Conservation (phyloP, 2,797 vertebrate species). For the Sebastes umbrosus region DNA sequence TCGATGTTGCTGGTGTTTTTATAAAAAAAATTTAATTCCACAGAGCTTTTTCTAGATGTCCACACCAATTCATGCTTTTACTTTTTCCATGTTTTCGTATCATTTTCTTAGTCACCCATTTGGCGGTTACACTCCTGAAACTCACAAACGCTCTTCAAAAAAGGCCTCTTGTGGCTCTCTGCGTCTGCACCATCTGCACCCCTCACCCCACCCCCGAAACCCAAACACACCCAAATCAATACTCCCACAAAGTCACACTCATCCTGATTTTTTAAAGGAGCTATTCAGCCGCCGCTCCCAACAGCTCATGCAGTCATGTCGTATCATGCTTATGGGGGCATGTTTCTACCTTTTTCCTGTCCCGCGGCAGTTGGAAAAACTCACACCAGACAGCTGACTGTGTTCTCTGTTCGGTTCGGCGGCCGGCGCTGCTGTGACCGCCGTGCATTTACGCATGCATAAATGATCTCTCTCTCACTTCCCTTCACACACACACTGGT, state of each 20-base stretch:
- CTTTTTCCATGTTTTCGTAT: not conserved
- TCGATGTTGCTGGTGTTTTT: not conserved
- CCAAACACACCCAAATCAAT: conserved; percentile 37
- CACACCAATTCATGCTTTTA: not conserved
- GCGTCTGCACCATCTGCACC: not conserved
- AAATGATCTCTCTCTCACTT: conserved; percentile 8
- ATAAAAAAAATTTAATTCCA: not conserved
- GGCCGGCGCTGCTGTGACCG: not conserved
- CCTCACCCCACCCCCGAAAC: not conserved
- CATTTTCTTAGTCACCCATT: not conserved
- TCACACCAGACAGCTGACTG: conserved; percentile 37
- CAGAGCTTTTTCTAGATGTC: not conserved
- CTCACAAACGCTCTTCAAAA: not conserved
- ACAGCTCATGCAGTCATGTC: conserved; percentile 33
- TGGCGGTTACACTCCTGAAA: not conserved
- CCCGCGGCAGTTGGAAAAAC: conserved; percentile 38
- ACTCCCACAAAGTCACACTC: conserved; percentile 38
- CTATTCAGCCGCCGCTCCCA: conserved; percentile 37
- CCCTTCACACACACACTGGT: conserved; percentile 6
- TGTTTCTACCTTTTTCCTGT: conserved; percentile 35
- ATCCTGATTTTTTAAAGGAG: conserved; percentile 36
- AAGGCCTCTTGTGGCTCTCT: not conserved
- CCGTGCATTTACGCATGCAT: conserved; percentile 3
- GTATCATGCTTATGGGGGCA: conserved; percentile 35
- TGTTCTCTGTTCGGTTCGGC: conserved; percentile 30